A percentile compares a stretch with the other conserved stretches of the same genome.
Conservation (phyloP, 2,113 vertebrate genomes). For the Anoura caudifer region DNA sequence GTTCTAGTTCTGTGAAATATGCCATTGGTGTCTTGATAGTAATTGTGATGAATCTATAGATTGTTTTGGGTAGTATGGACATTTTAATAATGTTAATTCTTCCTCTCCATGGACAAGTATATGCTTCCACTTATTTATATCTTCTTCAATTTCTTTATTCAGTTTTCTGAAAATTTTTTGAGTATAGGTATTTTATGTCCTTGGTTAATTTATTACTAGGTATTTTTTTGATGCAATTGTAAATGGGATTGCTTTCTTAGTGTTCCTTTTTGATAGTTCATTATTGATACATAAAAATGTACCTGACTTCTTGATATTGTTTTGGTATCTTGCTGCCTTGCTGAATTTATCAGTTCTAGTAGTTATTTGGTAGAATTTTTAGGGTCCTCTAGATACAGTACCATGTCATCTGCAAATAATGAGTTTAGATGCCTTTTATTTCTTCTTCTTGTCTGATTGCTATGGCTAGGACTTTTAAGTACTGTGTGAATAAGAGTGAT, state of each 20-base stretch:
- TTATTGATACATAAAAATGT: no score
- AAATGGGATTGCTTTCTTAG: no score
- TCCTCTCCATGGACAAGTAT: background rate
- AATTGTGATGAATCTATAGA: background rate
- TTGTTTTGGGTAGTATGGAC: background rate
- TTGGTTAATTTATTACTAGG: no score
- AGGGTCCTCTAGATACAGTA: background rate
- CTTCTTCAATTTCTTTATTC: background rate
- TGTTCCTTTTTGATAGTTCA: no score
- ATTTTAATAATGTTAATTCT: background rate
- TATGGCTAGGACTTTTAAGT: background rate
- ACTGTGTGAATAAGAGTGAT: no score
- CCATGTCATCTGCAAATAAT: no score
- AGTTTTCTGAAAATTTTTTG: background rate
- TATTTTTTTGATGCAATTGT: no score
- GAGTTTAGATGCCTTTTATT: background rate
- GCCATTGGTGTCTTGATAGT: background rate
- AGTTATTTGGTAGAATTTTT: background rate
- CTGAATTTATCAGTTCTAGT: background rate
- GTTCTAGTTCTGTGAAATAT: background rate
- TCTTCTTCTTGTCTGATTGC: background rate
- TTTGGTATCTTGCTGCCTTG: background rate
- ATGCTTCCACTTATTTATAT: background rate
- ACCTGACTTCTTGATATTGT: no score
- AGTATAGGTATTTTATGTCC: no score